phyloP scores from a whole-genome alignment of 2,888 invertebrate genomes.

The Tenthredo livida region DNA sequence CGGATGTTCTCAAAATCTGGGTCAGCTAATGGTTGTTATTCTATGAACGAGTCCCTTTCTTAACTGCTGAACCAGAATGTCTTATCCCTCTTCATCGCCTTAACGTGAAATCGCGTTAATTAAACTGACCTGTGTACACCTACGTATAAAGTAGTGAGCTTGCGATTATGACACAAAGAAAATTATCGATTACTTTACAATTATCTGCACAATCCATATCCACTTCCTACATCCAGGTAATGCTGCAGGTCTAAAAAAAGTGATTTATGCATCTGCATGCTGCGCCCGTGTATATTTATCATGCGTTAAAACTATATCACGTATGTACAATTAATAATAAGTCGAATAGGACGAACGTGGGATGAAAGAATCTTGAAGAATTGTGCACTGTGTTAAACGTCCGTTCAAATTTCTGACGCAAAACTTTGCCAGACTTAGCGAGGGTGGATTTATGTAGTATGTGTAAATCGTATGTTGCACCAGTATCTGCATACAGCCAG shows the following conservation, averaged over 20 bases:
- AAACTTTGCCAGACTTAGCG: background rate
- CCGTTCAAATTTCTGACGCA: background rate
- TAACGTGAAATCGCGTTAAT: conserved; percentile 12
- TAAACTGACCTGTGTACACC: background rate
- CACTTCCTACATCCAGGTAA: background rate
- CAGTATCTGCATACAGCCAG: conserved; percentile 6
- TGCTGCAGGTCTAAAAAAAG: background rate
- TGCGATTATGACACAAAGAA: background rate
- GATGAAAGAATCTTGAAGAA: background rate
- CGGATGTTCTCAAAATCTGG: conserved; percentile 24
- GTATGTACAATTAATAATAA: too few species aligned
- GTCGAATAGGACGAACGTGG: too few species aligned
- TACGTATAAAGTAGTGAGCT: background rate
- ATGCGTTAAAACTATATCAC: background rate
- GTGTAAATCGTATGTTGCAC: background rate
- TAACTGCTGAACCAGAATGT: background rate
- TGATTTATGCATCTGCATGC: background rate
- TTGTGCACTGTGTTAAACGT: background rate
- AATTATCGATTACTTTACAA: background rate
- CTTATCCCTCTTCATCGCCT: background rate
- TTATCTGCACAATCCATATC: background rate
- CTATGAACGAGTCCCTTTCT: conserved; percentile 29
- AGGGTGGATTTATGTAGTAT: background rate
- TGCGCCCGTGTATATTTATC: background rate
- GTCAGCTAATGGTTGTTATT: conserved; percentile 39